Evolutionary conservation across 2,888 invertebrate species (phyloP).

Genomic region (Yponomeuta cagnagella): DNA sequence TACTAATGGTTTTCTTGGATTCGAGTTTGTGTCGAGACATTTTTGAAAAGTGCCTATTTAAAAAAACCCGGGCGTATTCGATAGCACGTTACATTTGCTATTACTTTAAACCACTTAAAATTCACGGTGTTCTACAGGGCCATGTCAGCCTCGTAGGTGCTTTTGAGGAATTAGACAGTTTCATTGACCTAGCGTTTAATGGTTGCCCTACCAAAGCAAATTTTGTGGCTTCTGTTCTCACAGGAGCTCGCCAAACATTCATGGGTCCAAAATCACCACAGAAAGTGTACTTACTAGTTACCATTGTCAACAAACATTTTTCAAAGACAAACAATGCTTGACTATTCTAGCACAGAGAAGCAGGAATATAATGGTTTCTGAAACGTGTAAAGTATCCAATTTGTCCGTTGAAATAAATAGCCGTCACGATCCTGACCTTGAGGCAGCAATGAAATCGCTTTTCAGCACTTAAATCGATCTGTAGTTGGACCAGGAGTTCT

Average conservation of each 20-base stretch:
- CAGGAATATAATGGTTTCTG: slow-evolving; percentile 39
- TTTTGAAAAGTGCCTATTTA: too few relatives aligned
- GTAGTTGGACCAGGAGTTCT: slow-evolving; percentile 28
- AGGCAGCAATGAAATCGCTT: slow-evolving; percentile 53
- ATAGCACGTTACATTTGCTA: too few relatives aligned
- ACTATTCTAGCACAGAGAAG: slow-evolving; percentile 18
- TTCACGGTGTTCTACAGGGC: too few relatives aligned
- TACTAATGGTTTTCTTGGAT: too few relatives aligned
- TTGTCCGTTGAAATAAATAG: slow-evolving; percentile 38
- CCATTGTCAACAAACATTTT: neutral
- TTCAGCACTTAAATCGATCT: slow-evolving; percentile 48
- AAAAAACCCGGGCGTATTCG: too few relatives aligned
- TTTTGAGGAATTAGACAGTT: neutral
- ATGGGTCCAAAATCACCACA: neutral
- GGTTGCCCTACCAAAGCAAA: neutral
- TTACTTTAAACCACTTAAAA: too few relatives aligned
- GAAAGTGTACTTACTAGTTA: neutral
- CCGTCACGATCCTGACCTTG: slow-evolving; percentile 50
- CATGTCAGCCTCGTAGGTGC: neutral
- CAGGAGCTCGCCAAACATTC: neutral
- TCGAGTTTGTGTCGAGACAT: too few relatives aligned
- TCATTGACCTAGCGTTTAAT: too few relatives aligned
- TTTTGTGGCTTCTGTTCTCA: neutral
- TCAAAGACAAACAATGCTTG: neutral
- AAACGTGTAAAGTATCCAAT: slow-evolving; percentile 24